These are phyloP conservation scores for Hipposideros larvatus DNA, from an alignment of 2,797 vertebrate genomes.

Conservation along the genomic window DNA sequence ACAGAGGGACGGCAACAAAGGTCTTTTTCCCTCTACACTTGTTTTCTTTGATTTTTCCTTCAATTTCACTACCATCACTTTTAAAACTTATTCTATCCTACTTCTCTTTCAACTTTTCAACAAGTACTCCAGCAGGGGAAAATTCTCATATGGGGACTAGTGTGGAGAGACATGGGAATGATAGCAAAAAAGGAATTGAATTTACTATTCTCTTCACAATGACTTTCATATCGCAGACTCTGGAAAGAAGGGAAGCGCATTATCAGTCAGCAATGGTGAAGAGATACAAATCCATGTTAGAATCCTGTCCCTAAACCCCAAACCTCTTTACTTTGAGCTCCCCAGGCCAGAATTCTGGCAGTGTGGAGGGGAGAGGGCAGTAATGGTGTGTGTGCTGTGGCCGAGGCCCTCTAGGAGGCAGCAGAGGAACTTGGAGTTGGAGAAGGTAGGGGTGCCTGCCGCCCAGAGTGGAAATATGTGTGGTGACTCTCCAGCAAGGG, in stretches of 20 bases:
- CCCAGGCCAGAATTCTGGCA: not conserved
- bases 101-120: not conserved
- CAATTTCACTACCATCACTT: not conserved
- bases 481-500: not conserved
- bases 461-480: not conserved
- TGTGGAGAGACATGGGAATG: not conserved
- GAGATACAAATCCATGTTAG: not conserved
- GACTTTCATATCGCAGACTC: not conserved
- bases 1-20: not conserved
- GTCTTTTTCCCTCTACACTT: not conserved
- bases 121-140: not conserved
- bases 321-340: not conserved
- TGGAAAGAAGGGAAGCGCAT: not conserved
- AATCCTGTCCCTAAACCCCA: not conserved
- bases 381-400: not conserved
- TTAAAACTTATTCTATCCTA: not conserved
- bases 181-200: not conserved
- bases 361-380: fast-evolving
- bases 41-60: not conserved
- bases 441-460: not conserved
- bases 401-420: not conserved
- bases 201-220: not conserved
- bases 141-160: not conserved
- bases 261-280: not conserved
- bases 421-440: not conserved